Evolutionary conservation across 2,797 vertebrate genomes (phyloP).

Genomic region (Acanthis flammea): DNA sequence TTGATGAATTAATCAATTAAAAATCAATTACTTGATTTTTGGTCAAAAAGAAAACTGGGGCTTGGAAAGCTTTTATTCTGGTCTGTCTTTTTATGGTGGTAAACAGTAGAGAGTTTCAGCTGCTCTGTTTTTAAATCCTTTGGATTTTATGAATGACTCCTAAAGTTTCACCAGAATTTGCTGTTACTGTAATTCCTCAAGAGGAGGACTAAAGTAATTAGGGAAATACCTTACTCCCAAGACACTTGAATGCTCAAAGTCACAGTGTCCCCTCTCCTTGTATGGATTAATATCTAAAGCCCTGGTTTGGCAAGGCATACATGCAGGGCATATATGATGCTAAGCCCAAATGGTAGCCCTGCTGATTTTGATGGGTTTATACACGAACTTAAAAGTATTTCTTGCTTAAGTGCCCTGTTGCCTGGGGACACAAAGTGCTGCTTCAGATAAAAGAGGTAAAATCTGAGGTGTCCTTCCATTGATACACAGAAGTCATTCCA

Average conservation of each 20-base stretch:
- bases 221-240: background rate
- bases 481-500: background rate
- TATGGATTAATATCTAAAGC: background rate
- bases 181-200: background rate
- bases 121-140: background rate
- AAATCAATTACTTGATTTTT: background rate
- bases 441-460: background rate
- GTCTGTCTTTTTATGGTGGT: background rate
- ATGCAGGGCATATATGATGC: background rate
- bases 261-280: background rate
- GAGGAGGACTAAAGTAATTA: background rate
- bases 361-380: background rate
- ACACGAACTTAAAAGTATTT: background rate
- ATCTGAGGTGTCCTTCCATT: background rate
- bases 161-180: background rate
- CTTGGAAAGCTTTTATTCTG: background rate
- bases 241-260: background rate
- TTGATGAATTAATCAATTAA: background rate
- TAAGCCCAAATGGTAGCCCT: background rate
- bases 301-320: background rate
- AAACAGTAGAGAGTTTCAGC: background rate
- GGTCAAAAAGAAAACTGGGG: background rate
- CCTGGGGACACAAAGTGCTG: background rate
- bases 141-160: background rate
- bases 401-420: background rate